Evolutionary conservation across 2,113 vertebrate species (phyloP).

Genomic region (Larimichthys crocea): DNA sequence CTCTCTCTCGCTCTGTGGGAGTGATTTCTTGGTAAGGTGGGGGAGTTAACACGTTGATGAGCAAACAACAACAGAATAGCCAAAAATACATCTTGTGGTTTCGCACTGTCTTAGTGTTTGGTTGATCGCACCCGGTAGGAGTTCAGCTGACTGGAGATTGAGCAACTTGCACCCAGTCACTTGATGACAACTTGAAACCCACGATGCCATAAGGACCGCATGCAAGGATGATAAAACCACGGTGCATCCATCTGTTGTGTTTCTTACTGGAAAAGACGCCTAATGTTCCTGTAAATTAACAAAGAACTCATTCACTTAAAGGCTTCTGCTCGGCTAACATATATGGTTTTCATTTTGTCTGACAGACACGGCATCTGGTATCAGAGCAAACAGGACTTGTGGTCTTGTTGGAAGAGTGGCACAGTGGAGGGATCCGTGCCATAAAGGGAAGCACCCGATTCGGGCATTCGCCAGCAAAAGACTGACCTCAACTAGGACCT

Average conservation of each 20-base stretch:
- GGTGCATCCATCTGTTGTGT: slow-evolving; percentile 70
- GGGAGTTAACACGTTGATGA: slow-evolving; percentile 65
- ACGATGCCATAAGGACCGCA: slow-evolving; percentile 59
- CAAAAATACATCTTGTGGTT: slow-evolving; percentile 60
- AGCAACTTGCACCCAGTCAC: slow-evolving; percentile 62
- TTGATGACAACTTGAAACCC: slow-evolving; percentile 62
- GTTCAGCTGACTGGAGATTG: slow-evolving; percentile 59
- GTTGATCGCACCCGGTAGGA: slow-evolving; percentile 64
- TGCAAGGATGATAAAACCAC: slow-evolving; percentile 53
- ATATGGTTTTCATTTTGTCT: not conserved
- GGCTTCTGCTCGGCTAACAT: slow-evolving; percentile 24
- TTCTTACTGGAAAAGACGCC: slow-evolving; percentile 42
- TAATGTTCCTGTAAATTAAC: slow-evolving; percentile 31
- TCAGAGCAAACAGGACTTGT: slow-evolving; percentile 4
- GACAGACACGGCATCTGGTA: slow-evolving; percentile 55
- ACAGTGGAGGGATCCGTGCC: slow-evolving; percentile 58
- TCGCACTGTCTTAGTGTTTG: slow-evolving; percentile 34
- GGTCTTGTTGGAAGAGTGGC: slow-evolving; percentile 34
- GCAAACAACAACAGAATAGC: slow-evolving; percentile 65
- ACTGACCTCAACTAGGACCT: slow-evolving; percentile 78
- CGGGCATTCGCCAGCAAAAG: slow-evolving; percentile 51
- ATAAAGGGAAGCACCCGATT: slow-evolving; percentile 42
- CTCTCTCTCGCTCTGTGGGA: slow-evolving; percentile 58
- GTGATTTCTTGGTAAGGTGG: slow-evolving; percentile 59
- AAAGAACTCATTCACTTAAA: not conserved